These are phyloP conservation scores for Phyllotreta striolata DNA, from an alignment of 2,888 invertebrate species.

Conservation along the genomic window DNA sequence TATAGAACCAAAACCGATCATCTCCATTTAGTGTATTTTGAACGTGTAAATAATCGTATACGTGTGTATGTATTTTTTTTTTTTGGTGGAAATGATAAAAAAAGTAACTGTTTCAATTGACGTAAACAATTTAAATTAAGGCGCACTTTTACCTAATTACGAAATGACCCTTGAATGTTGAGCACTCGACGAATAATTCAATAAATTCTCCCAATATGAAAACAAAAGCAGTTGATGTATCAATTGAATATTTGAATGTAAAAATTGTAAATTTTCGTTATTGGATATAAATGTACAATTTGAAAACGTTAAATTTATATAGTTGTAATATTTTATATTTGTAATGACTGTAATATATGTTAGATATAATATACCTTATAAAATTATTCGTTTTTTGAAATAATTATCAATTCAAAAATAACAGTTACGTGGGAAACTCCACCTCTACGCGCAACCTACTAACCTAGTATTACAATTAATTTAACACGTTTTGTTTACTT, in stretches of 20 bases:
- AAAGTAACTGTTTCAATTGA: background rate
- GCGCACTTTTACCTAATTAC: background rate
- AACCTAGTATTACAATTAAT: too few relatives aligned
- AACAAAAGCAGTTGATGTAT: slow-evolving; percentile 4
- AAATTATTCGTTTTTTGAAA: slow-evolving; percentile 15
- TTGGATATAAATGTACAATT: slow-evolving; percentile 39
- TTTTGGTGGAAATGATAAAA: slow-evolving; percentile 20
- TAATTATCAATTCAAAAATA: background rate
- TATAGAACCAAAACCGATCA: slow-evolving; percentile 35
- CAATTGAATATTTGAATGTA: slow-evolving; percentile 38
- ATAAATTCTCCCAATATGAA: background rate
- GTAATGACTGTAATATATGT: slow-evolving; percentile 42
- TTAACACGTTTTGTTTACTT: too few relatives aligned
- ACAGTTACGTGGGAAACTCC: background rate
- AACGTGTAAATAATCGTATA: slow-evolving; percentile 38
- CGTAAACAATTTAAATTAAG: background rate
- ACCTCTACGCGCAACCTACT: too few relatives aligned
- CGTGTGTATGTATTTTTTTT: slow-evolving; percentile 34
- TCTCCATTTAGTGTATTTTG: slow-evolving; percentile 28
- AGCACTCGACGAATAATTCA: background rate
- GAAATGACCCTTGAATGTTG: too few relatives aligned
- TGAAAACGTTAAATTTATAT: slow-evolving; percentile 37
- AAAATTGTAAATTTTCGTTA: slow-evolving; percentile 42
- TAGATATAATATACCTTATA: slow-evolving; percentile 39
- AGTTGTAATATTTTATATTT: slow-evolving; percentile 44